These are phyloP conservation scores for Lepeophtheirus nordmannii DNA, from an alignment of 2,888 invertebrate species.

Conservation along the genomic window DNA sequence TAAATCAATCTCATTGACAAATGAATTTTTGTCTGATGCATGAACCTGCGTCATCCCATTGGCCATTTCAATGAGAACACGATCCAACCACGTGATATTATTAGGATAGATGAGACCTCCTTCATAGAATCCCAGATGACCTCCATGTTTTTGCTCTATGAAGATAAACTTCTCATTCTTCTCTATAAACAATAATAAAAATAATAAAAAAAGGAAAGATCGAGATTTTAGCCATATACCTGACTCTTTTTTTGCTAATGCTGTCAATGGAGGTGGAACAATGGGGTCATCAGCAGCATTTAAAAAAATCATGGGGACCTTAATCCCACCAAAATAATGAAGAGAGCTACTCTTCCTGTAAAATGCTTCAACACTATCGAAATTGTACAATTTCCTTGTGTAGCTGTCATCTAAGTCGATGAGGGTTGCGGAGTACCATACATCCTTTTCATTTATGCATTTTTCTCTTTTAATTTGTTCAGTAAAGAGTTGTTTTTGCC, in stretches of 20 bases:
- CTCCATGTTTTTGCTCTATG: constrained; percentile 72
- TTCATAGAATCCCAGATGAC: constrained; percentile 87
- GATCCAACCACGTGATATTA: constrained; percentile 81
- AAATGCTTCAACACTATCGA: constrained; percentile 40
- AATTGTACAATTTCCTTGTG: constrained; percentile 36
- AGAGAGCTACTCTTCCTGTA: constrained; percentile 72
- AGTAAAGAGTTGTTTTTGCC: constrained; percentile 56
- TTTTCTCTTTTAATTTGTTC: constrained; percentile 53
- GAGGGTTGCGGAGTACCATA: constrained; percentile 69
- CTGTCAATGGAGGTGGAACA: constrained; percentile 59
- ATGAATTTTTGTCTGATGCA: background rate
- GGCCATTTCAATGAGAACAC: constrained; percentile 62
- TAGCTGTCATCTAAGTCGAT: constrained; percentile 78
- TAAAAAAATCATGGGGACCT: constrained; percentile 72
- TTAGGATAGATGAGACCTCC: constrained; percentile 72
- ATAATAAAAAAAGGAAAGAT: constrained; percentile 26
- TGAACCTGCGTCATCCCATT: constrained; percentile 34
- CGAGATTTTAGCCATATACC: background rate
- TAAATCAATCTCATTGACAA: background rate
- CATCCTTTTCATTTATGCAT: constrained; percentile 58
- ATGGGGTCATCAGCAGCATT: constrained; percentile 84
- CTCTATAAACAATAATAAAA: constrained; percentile 38
- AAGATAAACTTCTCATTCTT: constrained; percentile 52
- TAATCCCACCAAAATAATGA: constrained; percentile 59
- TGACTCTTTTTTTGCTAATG: constrained; percentile 44